These are phyloP conservation scores for Pseudococcus viburni DNA, from an alignment of 2,888 invertebrate genomes.

Conservation along the genomic window DNA sequence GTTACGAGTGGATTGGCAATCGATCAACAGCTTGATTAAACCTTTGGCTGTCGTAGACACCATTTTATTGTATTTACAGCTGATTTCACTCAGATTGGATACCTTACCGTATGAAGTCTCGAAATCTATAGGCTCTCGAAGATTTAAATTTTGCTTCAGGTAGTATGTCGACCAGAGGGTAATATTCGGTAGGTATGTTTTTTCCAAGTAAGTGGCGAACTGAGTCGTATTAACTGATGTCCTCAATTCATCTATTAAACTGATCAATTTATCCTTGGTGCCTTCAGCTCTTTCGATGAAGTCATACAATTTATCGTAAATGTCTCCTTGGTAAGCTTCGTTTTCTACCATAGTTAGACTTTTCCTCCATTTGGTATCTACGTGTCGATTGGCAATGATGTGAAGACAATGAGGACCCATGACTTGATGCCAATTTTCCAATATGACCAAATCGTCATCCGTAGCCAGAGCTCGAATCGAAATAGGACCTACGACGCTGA, in stretches of 20 bases:
- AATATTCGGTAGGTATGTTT: conserved; percentile 46
- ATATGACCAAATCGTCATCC: conserved; percentile 67
- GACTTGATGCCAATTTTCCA: conserved; percentile 67
- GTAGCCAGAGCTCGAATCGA: conserved; percentile 68
- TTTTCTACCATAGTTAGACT: conserved; percentile 67
- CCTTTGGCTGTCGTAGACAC: conserved; percentile 42
- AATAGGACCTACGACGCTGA: conserved; percentile 67
- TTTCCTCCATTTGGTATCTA: conserved; percentile 68
- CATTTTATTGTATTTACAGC: conserved; percentile 51
- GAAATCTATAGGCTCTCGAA: conserved; percentile 58
- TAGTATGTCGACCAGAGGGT: conserved; percentile 58
- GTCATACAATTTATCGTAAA: conserved; percentile 68
- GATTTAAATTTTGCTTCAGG: neutral
- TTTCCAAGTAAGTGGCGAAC: conserved; percentile 51
- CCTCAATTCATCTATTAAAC: conserved; percentile 29
- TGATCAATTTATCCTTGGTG: neutral
- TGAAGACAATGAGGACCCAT: conserved; percentile 67
- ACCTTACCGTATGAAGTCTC: conserved; percentile 63
- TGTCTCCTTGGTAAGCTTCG: conserved; percentile 68
- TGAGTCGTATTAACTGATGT: neutral
- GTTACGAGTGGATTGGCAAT: conserved; percentile 58
- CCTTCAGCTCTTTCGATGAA: conserved; percentile 63
- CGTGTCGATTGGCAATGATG: conserved; percentile 68
- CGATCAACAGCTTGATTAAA: conserved; percentile 60
- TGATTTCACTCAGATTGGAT: conserved; percentile 34